Evolutionary conservation across 2,113 vertebrate genomes (phyloP), one percentile per base, ranked within the genome.

Genomic region (Myrmecophaga tridactyla): DNA sequence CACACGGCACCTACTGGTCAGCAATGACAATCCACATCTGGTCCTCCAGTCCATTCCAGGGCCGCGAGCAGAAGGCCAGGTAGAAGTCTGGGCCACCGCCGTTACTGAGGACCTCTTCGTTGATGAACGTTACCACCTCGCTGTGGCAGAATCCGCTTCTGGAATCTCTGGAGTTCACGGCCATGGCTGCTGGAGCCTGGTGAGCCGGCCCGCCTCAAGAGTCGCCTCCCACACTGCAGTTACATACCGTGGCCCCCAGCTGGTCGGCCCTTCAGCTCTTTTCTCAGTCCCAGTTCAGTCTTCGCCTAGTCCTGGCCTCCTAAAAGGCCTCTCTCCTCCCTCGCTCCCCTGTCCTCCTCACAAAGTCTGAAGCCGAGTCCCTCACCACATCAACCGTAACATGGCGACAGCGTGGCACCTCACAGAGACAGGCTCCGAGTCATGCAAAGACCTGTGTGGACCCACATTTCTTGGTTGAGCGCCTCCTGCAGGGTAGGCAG

Each of bases 191-290:
- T n/a, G 14, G 1, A 6, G 34, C 31, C 34, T 67, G 36, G 29
- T 34, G 29, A 23, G 63, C 29, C 9, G 10, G 63, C 15, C 15
- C 13, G 29, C 14, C 63, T n/a, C 34, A 14, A 13, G 63, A 17
- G 31, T 7, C 65, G 34, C 31, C 3, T 17, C n/a, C 0, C 6
- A 31, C 1, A 0, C 36, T 29, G 4, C n/a, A 20, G 9, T 21
- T 36, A 12, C 11, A 63, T 80, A 23, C 11, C 1, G 25, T 20
- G 12, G 13, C 10, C 31, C 2, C 63, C n/a, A 75, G 39, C 6
- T 0, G 1, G n/a, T 29, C 12, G 18, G 21, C 63, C 21, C 9
- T 43, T 84, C 94, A 18, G 43, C 12, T 76, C n/a, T n/a, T 58
- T 7, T 1, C 15, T 34, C 69, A 60, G 72, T 34, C 73, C 20